Evolutionary conservation across 2,797 vertebrate genomes (phyloP).

Genomic region (Pyrocephalus nanus): DNA sequence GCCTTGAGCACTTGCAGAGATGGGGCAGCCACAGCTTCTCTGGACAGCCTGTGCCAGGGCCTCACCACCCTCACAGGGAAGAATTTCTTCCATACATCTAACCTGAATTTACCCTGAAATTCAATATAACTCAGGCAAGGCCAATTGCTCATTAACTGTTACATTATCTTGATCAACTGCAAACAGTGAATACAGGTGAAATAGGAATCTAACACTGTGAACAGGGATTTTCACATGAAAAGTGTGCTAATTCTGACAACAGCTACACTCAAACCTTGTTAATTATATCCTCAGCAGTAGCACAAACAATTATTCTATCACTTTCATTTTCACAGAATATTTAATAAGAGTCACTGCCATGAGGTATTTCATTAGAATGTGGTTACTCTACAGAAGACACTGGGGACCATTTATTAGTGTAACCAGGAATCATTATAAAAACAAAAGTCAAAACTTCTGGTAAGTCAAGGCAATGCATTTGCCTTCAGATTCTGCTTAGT

Average conservation of each 20-base stretch:
- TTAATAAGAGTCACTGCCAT: neutral
- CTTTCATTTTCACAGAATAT: neutral
- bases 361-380: constrained; percentile 17
- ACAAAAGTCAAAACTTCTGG: neutral
- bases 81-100: neutral
- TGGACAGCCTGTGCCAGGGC: neutral
- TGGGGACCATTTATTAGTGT: constrained; percentile 12
- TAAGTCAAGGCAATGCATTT: constrained; percentile 12
- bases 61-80: neutral
- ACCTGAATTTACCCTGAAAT: neutral
- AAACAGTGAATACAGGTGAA: neutral
- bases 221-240: neutral
- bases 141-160: neutral
- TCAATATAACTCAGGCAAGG: neutral
- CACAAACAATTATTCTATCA: constrained; percentile 48
- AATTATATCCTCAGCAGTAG: constrained; percentile 33
- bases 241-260: constrained; percentile 19
- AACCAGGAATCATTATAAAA: constrained; percentile 22
- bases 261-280: constrained; percentile 10
- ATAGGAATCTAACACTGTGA: neutral
- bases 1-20: neutral
- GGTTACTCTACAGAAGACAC: constrained; percentile 8
- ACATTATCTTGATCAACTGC: neutral
- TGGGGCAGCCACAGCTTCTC: neutral
- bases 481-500: constrained; percentile 20